Evolutionary conservation across 2,888 invertebrate genomes (phyloP).

Genomic region (Sphaerophoria taeniata): DNA sequence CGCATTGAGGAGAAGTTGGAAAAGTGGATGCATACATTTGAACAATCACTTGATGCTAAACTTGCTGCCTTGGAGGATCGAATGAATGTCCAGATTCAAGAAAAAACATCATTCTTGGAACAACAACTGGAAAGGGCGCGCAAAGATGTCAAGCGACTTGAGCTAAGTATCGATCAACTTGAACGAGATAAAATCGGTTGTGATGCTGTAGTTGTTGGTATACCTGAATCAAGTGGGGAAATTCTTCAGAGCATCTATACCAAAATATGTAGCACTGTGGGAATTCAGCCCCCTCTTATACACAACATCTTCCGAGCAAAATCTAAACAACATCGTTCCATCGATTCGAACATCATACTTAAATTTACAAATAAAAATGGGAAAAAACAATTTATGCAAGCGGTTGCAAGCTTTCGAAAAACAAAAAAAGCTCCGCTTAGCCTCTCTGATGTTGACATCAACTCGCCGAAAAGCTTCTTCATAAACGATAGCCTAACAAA

Average conservation of each 20-base stretch:
- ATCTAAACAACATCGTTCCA: background rate
- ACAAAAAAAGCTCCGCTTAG: background rate
- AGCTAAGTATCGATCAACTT: too few relatives aligned
- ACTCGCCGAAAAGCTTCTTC: background rate
- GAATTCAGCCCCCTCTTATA: constrained; percentile 22
- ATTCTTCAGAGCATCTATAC: constrained; percentile 4
- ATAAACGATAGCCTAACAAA: background rate
- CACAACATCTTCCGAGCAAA: background rate
- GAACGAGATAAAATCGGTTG: background rate
- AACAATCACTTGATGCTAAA: too few relatives aligned
- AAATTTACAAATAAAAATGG: background rate
- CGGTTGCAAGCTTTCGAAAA: too few relatives aligned
- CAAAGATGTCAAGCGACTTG: too few relatives aligned
- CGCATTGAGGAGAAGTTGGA: too few relatives aligned
- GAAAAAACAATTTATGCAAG: background rate
- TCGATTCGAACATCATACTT: background rate
- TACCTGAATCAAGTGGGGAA: constrained; percentile 16
- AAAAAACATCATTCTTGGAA: too few relatives aligned
- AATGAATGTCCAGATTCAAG: too few relatives aligned
- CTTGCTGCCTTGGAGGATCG: too few relatives aligned
- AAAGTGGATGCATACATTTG: too few relatives aligned
- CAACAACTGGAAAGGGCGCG: background rate
- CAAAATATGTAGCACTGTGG: constrained; percentile 10
- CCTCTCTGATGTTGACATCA: background rate
- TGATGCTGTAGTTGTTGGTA: constrained; percentile 13